These are phyloP conservation scores for Nerophis lumbriciformis DNA, from an alignment of 2,113 vertebrate genomes.

Conservation along the genomic window DNA sequence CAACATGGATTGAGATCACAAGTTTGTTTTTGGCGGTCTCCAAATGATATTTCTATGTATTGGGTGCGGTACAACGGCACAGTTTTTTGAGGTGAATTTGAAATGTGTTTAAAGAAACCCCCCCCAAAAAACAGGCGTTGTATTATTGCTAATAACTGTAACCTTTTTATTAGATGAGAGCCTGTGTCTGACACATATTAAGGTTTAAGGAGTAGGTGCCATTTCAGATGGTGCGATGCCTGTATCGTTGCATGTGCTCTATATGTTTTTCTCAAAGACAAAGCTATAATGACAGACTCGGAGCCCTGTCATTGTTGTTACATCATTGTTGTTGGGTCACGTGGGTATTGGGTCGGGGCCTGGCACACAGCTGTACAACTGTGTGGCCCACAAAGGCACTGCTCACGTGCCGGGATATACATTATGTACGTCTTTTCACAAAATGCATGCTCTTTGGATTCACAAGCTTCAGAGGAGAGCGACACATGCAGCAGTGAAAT, in stretches of 20 bases:
- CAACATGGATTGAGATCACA: neutral
- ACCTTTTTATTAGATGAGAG: neutral
- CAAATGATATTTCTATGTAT: too few relatives aligned
- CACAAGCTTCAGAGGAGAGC: constrained; percentile 19
- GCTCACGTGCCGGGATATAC: constrained; percentile 49
- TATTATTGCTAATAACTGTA: neutral
- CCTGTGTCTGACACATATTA: neutral
- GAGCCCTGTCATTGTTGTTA: constrained; percentile 59
- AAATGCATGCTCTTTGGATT: constrained; percentile 22
- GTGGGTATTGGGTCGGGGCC: constrained; percentile 35
- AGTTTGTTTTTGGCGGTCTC: too few relatives aligned
- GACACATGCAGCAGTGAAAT: neutral
- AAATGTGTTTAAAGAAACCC: neutral
- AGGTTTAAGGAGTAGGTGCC: constrained; percentile 2
- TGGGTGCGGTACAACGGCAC: too few relatives aligned
- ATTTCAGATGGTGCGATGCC: constrained; percentile 9
- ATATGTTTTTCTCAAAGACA: constrained; percentile 39
- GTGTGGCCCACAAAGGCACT: constrained; percentile 55
- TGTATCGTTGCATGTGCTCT: neutral
- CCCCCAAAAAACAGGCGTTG: too few relatives aligned
- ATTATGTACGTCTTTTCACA: constrained; percentile 28
- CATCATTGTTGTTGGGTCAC: constrained; percentile 59
- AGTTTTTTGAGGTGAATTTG: neutral
- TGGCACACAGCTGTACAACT: constrained; percentile 43
- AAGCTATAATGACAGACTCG: constrained; percentile 40